Evolutionary conservation across 1,140 invertebrate genomes (phyloP), one percentile per base, ranked within the genome.

Genomic region (Zaprionus taronus): DNA sequence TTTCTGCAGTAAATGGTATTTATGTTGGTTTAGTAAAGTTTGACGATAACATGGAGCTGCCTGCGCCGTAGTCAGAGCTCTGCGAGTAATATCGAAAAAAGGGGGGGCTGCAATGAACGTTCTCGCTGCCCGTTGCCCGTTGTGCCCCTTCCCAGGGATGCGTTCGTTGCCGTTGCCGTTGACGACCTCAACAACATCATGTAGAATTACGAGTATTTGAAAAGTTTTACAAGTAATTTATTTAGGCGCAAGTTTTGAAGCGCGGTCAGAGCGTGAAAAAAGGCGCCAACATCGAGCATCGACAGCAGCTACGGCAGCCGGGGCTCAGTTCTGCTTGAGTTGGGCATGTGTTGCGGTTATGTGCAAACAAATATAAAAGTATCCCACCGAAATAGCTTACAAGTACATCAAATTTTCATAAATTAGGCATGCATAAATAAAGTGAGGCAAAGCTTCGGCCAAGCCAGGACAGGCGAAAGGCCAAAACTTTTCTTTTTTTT

Each of bases 321-420:
- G 34, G 11, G 9, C 17, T 60, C 38, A 26, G 60, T 49, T 63
- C 22, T 7, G 44, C 22, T 63, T 34, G 31, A 44, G 38, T 44
- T 61, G 15, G 34, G 78, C 81, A 89, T 89, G 84, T 90, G 85
- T 85, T 89, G 85, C 75, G 85, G 81, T 85, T 90, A 90, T 85
- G 81, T 79, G 81, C 85, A 89, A 89, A 90, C 85, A 89, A 89
- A 89, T 89, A 89, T 90, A 89, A 84, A 90, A 90, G 85, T 90
- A 90, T 90, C 77, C 76, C 81, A 80, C 81, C 81, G 79, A 90
- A 90, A 90, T 85, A 85, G 85, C 85, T 89, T 89, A 90, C 81
- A 90, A 90, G 85, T 90, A 90, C 85, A 90, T 90, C 85, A 90
- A 90, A 90, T 90, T 90, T 90, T 90, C 85, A 90, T 90, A 90